Evolutionary conservation across 2,797 vertebrate species (phyloP).

Genomic region (Sebastes kiyomatsui): DNA sequence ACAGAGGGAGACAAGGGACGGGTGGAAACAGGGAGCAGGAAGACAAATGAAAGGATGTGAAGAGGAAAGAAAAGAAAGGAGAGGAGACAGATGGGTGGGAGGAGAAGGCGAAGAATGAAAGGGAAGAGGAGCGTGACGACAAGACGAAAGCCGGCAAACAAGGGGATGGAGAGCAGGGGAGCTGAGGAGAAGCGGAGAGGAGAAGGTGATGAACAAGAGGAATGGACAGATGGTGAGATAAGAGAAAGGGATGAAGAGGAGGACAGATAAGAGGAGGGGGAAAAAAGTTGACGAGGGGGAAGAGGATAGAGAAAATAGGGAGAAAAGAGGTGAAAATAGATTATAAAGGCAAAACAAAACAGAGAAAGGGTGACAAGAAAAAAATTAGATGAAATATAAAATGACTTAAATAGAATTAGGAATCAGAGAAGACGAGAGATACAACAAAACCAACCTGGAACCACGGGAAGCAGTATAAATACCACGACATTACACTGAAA

Average conservation of each 20-base stretch:
- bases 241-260: not conserved
- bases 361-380: not conserved
- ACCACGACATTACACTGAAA: too few species aligned
- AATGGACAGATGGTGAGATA: slow-evolving; percentile 41
- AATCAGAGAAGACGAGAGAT: too few species aligned
- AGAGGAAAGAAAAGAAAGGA: slow-evolving; percentile 4
- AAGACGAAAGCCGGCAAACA: slow-evolving; percentile 5
- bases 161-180: slow-evolving; percentile 2
- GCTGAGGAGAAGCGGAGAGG: not conserved
- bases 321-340: not conserved
- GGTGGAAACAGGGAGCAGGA: not conserved
- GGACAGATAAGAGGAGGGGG: not conserved
- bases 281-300: not conserved
- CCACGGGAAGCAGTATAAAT: too few species aligned
- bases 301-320: not conserved
- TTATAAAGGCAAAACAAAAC: not conserved
- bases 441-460: not conserved
- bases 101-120: slow-evolving; percentile 38
- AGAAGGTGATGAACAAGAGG: not conserved
- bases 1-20: not conserved
- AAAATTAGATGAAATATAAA: not conserved
- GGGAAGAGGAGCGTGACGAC: slow-evolving; percentile 32
- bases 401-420: not conserved
- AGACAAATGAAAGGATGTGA: not conserved
- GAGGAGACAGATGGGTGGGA: slow-evolving; percentile 54